Base-by-base conservation (phyloP, 2,888 invertebrate species). In the Rhaphigaster nebulosa region DNA sequence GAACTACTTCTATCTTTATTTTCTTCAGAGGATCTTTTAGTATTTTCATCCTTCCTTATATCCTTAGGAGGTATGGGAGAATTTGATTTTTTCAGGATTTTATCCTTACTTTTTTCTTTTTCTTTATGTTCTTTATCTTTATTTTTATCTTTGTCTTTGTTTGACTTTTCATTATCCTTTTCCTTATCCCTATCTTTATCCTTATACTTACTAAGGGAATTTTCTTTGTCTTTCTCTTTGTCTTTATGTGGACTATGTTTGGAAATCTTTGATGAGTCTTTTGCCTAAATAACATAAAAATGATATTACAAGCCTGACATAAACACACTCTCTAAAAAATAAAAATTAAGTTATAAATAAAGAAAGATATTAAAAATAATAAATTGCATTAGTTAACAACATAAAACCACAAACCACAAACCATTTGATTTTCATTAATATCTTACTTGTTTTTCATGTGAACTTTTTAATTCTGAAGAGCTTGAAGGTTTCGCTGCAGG, bases 171-270 rank as follows among this genome's bases (percentile, higher is more conserved):
- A 54, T 88, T 45, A 84, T 91, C 90, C 89, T 92, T 93, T 93
- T 92, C 93, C 93, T 92, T 94, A 91, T 95, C 94, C 87, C 95
- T 95, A 90, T 96, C 96, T 93, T 95, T 95, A 91, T 95, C 95
- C 92, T 95, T 94, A 87, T 95, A 95, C 95, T 95, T 93, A 96
- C 95, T 93, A 95, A 95, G 92, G 95, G 96, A 92, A 94, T 95
- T 90, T 95, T 95, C 10, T 93, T 93, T 91, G 95, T 95, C 93
- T 91, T 94, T 93, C 90, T 93, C 94, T 20, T 95, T 92, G 92
- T 95, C 93, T 92, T 95, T 96, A 92, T 95, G 95, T 3, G 95
- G 95, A 92, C 95, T 95, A 89, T 94, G 94, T 93, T 95, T 95
- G 91, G 92, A 87, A 91, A 91, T 50, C 90, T 92, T 92, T 13